Evolutionary conservation across 2,113 vertebrate species (phyloP).

Genomic region (Cryptomyrus ogoouensis): DNA sequence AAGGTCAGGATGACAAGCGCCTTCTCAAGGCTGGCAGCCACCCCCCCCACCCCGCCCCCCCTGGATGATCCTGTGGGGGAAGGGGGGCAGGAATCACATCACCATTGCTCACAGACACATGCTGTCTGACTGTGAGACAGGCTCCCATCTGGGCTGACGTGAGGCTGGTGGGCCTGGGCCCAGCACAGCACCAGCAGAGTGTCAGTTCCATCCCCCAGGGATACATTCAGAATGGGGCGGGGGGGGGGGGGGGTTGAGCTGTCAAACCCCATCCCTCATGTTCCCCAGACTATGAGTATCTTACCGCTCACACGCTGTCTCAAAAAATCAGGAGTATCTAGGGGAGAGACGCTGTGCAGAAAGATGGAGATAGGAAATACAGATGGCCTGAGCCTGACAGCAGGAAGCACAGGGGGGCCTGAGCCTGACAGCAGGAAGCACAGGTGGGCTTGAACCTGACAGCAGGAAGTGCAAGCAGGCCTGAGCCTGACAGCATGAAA

Average conservation of each 20-base stretch:
- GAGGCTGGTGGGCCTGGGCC: neutral
- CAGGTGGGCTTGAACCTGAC: too few species aligned
- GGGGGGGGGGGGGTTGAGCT: neutral
- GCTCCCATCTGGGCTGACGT: neutral
- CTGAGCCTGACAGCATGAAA: too few species aligned
- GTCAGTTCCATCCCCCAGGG: neutral
- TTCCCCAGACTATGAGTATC: neutral
- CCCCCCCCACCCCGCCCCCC: neutral
- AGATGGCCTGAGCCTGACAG: neutral
- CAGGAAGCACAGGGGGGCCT: neutral
- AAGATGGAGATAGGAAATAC: neutral
- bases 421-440: neutral
- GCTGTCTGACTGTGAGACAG: neutral
- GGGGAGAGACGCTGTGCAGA: neutral
- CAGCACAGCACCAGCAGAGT: neutral
- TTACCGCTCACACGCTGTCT: neutral
- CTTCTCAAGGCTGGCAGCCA: neutral
- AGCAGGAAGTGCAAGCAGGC: too few species aligned
- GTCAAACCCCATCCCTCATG: neutral
- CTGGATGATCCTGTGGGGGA: neutral
- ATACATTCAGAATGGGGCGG: neutral
- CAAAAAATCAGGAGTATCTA: neutral
- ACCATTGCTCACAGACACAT: too few species aligned
- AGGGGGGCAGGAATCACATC: constrained; percentile 16
- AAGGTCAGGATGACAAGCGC: neutral